Conservation (phyloP, 2,888 invertebrate genomes). For the Harpalus rufipes region DNA sequence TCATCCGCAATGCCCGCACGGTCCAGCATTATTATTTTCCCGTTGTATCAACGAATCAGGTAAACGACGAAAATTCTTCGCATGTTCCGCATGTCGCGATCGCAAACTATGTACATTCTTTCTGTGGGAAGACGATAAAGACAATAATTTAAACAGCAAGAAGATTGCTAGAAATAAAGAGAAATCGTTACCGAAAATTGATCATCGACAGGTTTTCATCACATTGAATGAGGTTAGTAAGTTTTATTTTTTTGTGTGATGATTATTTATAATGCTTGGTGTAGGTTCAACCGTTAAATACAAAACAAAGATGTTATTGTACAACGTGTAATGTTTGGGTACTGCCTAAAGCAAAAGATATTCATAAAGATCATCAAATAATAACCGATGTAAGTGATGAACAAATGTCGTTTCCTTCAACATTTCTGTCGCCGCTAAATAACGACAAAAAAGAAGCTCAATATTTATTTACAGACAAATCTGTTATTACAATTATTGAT, state of each 20-base stretch:
- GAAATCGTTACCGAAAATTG: conserved; percentile 77
- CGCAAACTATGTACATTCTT: conserved; percentile 88
- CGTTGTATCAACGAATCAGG: conserved; percentile 74
- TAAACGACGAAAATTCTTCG: conserved; percentile 82
- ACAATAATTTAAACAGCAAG: conserved; percentile 76
- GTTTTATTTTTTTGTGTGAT: conserved; percentile 10
- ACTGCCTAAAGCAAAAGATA: conserved; percentile 72
- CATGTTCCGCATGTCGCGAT: conserved; percentile 91
- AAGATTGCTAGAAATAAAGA: conserved; percentile 79
- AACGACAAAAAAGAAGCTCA: conserved; percentile 92
- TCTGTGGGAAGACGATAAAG: conserved; percentile 78
- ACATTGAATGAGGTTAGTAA: conserved; percentile 78
- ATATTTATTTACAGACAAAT: conserved; percentile 88
- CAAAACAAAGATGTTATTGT: conserved; percentile 81
- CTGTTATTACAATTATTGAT: conserved; percentile 82
- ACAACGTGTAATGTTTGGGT: conserved; percentile 82
- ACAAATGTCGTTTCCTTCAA: conserved; percentile 82
- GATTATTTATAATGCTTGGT: conserved; percentile 67
- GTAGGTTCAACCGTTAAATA: conserved; percentile 77
- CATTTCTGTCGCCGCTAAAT: conserved; percentile 84
- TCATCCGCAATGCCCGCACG: conserved; percentile 87
- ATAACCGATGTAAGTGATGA: conserved; percentile 79
- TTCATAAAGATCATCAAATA: conserved; percentile 81
- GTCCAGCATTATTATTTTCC: conserved; percentile 87
- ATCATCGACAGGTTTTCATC: conserved; percentile 79